A percentile compares a stretch with the other conserved stretches of the same genome.
Conservation (phyloP, 2,797 vertebrate genomes). For the Falco naumanni region DNA sequence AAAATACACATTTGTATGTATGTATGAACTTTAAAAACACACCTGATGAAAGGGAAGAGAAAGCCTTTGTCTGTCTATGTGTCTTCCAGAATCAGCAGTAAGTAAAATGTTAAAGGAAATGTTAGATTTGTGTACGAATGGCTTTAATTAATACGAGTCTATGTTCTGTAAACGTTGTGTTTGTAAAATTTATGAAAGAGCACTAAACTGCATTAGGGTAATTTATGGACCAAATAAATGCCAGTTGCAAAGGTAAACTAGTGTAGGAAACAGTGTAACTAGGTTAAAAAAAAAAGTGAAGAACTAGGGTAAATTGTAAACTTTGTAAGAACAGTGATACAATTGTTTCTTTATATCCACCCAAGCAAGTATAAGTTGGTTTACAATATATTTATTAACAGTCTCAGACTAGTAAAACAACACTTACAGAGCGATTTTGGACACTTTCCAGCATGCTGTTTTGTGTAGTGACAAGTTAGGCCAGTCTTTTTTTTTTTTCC, state of each 20-base stretch:
- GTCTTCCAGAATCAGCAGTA: slow-evolving; percentile 10
- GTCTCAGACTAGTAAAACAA: slow-evolving; percentile 60
- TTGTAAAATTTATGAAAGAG: slow-evolving; percentile 71
- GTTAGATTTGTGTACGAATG: slow-evolving; percentile 63
- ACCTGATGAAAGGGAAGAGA: not conserved
- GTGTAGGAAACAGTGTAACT: slow-evolving; percentile 59
- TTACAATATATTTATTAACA: slow-evolving; percentile 72
- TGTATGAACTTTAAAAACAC: not conserved
- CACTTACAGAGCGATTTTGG: slow-evolving; percentile 56
- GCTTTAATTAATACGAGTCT: slow-evolving; percentile 58
- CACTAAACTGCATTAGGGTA: slow-evolving; percentile 63
- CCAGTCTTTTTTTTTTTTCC: not conserved
- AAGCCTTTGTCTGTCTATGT: not conserved
- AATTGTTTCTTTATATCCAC: slow-evolving; percentile 57
- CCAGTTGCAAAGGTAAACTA: slow-evolving; percentile 53
- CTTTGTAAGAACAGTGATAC: slow-evolving; percentile 44
- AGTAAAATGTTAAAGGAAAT: slow-evolving; percentile 18
- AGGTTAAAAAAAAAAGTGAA: slow-evolving; percentile 35
- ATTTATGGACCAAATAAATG: slow-evolving; percentile 76
- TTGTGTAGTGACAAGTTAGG: slow-evolving; percentile 45
- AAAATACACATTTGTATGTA: not conserved
- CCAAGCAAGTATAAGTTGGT: slow-evolving; percentile 56
- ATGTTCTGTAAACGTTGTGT: slow-evolving; percentile 35
- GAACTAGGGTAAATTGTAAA: slow-evolving; percentile 43
- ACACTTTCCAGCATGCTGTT: slow-evolving; percentile 58